Conservation (phyloP, 2,888 invertebrate genomes). For the Zeuzera pyrina region DNA sequence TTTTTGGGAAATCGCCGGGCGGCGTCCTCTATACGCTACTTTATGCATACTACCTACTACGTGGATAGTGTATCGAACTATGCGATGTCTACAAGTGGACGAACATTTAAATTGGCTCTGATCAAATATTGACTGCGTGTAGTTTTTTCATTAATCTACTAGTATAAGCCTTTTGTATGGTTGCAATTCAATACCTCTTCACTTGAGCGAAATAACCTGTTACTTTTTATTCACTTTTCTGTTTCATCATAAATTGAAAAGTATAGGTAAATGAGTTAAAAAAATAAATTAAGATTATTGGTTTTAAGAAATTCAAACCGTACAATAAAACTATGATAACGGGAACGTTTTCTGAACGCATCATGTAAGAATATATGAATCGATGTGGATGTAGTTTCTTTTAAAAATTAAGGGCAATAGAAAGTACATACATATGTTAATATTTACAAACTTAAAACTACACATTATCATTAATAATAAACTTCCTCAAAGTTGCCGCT, state of each 20-base stretch:
- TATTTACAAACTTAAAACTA: too few relatives aligned
- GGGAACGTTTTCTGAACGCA: neutral
- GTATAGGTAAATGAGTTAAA: too few relatives aligned
- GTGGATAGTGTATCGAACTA: conserved; percentile 50
- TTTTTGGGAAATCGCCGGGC: conserved; percentile 56
- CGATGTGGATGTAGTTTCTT: neutral
- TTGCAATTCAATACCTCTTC: too few relatives aligned
- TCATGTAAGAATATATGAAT: neutral
- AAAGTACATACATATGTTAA: too few relatives aligned
- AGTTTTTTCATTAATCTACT: conserved; percentile 67
- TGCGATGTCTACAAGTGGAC: conserved; percentile 72
- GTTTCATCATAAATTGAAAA: too few relatives aligned
- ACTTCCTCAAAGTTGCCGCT: too few relatives aligned
- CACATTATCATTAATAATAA: too few relatives aligned
- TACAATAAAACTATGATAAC: neutral
- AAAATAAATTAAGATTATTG: too few relatives aligned
- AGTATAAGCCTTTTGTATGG: conserved; percentile 58
- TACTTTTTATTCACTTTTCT: too few relatives aligned
- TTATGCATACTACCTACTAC: conserved; percentile 19
- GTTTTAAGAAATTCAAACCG: neutral
- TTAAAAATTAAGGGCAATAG: neutral
- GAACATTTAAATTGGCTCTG: conserved; percentile 72
- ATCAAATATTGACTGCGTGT: conserved; percentile 72
- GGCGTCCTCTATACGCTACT: conserved; percentile 19
- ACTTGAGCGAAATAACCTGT: too few relatives aligned